Conservation (phyloP, 2,113 vertebrate species). For the Acrocephalus arundinaceus region DNA sequence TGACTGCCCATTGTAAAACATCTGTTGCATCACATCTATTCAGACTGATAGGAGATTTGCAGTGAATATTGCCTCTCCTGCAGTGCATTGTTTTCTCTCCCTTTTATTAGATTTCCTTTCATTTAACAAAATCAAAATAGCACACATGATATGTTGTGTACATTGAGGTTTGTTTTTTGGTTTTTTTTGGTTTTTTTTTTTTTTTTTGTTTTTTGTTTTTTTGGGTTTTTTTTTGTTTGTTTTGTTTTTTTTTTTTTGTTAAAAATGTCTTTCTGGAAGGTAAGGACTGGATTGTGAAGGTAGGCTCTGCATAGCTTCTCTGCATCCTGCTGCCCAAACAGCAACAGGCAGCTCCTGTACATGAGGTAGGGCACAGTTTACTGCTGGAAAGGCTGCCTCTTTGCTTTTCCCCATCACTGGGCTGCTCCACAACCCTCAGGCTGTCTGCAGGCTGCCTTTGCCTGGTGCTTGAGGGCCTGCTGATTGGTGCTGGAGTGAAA, state of each 20-base stretch:
- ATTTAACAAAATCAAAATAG: not conserved
- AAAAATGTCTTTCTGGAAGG: not conserved
- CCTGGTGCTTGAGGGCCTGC: not conserved
- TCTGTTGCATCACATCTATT: not conserved
- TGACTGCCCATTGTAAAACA: not conserved
- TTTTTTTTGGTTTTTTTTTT: no score
- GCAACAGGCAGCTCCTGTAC: not conserved
- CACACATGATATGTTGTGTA: not conserved
- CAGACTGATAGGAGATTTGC: not conserved
- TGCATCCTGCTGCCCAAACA: not conserved
- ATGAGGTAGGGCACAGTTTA: rapidly evolving
- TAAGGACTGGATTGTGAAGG: not conserved
- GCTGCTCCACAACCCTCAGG: not conserved
- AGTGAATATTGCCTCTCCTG: not conserved
- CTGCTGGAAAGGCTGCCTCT: not conserved
- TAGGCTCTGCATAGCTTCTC: not conserved
- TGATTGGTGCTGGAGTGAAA: not conserved
- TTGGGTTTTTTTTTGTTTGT: not conserved
- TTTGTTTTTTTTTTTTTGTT: not conserved
- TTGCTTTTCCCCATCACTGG: not conserved
- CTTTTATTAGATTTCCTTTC: not conserved
- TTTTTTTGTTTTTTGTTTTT: no score
- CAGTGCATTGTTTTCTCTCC: not conserved
- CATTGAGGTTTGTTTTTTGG: not conserved
- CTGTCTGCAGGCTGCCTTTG: not conserved